Evolutionary conservation across 2,113 vertebrate genomes (phyloP).

Genomic region (Pica pica): DNA sequence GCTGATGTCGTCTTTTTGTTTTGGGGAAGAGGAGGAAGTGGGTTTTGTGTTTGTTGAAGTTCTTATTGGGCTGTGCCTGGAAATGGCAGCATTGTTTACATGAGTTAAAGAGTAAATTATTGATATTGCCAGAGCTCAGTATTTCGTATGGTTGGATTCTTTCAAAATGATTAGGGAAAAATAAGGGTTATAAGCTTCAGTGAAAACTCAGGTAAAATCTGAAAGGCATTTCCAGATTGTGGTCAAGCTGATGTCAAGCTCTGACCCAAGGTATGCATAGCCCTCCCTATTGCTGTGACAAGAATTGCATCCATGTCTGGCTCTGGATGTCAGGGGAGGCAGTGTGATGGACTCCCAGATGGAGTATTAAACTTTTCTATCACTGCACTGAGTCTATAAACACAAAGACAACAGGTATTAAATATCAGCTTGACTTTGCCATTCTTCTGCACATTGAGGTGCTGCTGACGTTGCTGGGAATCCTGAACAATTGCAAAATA

Average conservation of each 20-base stretch:
- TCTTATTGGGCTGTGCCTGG: not conserved
- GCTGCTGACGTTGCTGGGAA: not conserved
- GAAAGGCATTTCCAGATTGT: not conserved
- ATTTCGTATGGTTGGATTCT: not conserved
- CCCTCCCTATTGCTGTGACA: not conserved
- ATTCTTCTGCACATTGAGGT: not conserved
- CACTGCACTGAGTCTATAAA: not conserved
- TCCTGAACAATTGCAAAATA: not conserved
- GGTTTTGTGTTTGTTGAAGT: not conserved
- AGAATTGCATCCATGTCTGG: not conserved
- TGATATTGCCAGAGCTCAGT: not conserved
- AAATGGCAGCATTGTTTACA: slow-evolving; percentile 8
- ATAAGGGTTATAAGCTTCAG: not conserved
- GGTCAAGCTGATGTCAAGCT: not conserved
- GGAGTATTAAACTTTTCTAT: not conserved
- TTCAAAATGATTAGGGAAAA: not conserved
- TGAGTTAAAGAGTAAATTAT: not conserved
- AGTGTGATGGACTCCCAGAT: not conserved
- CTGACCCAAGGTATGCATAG: not conserved
- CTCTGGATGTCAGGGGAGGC: not conserved
- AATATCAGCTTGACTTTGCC: not conserved
- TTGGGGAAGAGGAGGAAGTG: not conserved
- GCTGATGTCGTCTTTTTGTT: not conserved
- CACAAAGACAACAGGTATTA: not conserved
- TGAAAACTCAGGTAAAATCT: not conserved